Percentiles rank a stretch among this genome's conserved stretches.
phyloP scores from a whole-genome alignment of 2,113 vertebrate species.

The Kobus ellipsiprymnus region DNA sequence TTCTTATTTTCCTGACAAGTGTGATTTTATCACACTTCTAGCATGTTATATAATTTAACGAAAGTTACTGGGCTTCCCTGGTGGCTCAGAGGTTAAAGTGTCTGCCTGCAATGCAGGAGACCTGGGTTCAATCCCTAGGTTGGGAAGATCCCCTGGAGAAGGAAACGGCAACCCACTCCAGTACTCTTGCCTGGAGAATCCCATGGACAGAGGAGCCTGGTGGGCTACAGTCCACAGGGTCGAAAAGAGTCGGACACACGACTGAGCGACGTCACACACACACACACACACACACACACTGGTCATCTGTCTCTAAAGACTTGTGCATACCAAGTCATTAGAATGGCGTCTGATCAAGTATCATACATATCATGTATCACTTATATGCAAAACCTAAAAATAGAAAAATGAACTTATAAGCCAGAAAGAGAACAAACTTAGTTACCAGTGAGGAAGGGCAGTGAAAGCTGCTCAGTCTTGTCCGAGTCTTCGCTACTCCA shows the following conservation, averaged over 20 bases:
- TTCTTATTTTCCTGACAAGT: neutral
- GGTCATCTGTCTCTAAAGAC: neutral
- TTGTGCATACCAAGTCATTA: neutral
- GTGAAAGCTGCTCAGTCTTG: neutral
- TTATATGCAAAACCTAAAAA: neutral
- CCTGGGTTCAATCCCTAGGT: too few species aligned
- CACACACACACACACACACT: too few species aligned
- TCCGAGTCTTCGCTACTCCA: neutral
- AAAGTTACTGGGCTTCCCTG: neutral
- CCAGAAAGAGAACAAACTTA: neutral
- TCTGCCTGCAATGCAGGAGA: too few species aligned
- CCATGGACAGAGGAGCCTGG: too few species aligned
- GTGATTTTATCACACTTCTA: neutral
- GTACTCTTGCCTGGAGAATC: too few species aligned
- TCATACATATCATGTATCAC: neutral
- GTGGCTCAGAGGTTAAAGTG: too few species aligned
- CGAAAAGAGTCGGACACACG: too few species aligned
- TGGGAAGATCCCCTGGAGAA: too few species aligned
- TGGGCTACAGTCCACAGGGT: too few species aligned
- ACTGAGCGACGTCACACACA: too few species aligned
- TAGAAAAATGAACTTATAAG: neutral
- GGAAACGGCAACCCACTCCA: too few species aligned
- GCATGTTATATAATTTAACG: neutral
- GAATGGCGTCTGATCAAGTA: neutral
- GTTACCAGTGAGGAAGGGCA: neutral